A percentile compares a stretch with the other conserved stretches of the same genome.
Evolutionary conservation across 2,888 invertebrate species (phyloP).

Genomic region (Anthrax anthrax): DNA sequence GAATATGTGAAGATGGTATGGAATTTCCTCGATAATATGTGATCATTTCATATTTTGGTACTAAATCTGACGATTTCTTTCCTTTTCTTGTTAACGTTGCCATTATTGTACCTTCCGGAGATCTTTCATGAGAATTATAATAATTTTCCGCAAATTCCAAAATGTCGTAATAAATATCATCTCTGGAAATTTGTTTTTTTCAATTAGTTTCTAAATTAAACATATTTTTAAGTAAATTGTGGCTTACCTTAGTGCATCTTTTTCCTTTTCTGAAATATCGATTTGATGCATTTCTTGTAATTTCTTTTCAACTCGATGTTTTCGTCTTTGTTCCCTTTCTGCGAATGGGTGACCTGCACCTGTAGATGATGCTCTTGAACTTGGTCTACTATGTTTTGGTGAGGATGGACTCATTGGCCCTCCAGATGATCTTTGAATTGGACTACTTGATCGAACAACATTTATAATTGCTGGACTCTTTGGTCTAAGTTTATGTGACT

Average conservation of each 20-base stretch:
- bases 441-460: constrained; percentile 23
- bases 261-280: constrained; percentile 27
- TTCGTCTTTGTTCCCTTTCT: constrained; percentile 66
- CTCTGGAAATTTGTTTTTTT: constrained; percentile 34
- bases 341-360: constrained; percentile 34
- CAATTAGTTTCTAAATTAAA: constrained; percentile 21
- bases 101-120: constrained; percentile 77
- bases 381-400: constrained; percentile 38
- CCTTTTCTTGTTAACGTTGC: constrained; percentile 68
- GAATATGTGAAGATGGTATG: constrained; percentile 86
- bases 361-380: constrained; percentile 37
- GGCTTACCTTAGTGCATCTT: constrained; percentile 20
- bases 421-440: constrained; percentile 17
- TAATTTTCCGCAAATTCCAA: constrained; percentile 87
- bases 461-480: constrained; percentile 30
- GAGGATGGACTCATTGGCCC: constrained; percentile 29
- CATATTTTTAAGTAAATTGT: background rate
- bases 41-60: constrained; percentile 88
- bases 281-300: constrained; percentile 62
- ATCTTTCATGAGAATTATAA: constrained; percentile 78
- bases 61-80: constrained; percentile 57
- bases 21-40: constrained; percentile 74
- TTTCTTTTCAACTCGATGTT: constrained; percentile 73
- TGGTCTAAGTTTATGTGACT: constrained; percentile 20
- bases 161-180: constrained; percentile 61